Evolutionary conservation across 2,797 vertebrate genomes (phyloP).

Genomic region (Schizopygopsis malacanthus): DNA sequence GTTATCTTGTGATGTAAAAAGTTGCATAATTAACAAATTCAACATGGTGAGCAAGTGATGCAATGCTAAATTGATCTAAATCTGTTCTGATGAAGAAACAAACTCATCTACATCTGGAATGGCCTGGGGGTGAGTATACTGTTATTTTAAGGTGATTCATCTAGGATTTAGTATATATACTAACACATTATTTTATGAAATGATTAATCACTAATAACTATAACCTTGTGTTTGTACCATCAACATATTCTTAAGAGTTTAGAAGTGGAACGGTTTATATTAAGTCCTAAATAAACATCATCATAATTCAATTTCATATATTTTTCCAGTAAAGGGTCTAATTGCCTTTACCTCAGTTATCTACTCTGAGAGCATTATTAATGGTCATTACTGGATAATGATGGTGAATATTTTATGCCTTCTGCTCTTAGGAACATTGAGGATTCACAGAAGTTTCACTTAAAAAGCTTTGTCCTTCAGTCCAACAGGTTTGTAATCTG

Average conservation of each 20-base stretch:
- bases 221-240: neutral
- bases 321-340: slow-evolving; percentile 17
- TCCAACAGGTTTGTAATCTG: slow-evolving; percentile 88
- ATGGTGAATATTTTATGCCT: slow-evolving; percentile 68
- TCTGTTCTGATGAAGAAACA: neutral
- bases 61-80: neutral
- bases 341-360: slow-evolving; percentile 3
- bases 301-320: slow-evolving; percentile 1
- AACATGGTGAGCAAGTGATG: neutral
- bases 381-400: slow-evolving; percentile 37
- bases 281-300: slow-evolving; percentile 11
- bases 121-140: neutral
- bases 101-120: neutral
- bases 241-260: neutral
- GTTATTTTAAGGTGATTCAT: neutral
- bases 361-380: slow-evolving; percentile 4
- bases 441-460: slow-evolving; percentile 86
- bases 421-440: slow-evolving; percentile 86
- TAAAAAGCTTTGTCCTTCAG: slow-evolving; percentile 85
- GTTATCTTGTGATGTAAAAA: neutral
- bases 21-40: neutral
- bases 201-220: neutral
- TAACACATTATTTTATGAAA: neutral
- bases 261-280: neutral
- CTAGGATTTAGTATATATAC: neutral